Evolutionary conservation across 2,113 vertebrate genomes (phyloP).

Genomic region (Charadrius vociferus): DNA sequence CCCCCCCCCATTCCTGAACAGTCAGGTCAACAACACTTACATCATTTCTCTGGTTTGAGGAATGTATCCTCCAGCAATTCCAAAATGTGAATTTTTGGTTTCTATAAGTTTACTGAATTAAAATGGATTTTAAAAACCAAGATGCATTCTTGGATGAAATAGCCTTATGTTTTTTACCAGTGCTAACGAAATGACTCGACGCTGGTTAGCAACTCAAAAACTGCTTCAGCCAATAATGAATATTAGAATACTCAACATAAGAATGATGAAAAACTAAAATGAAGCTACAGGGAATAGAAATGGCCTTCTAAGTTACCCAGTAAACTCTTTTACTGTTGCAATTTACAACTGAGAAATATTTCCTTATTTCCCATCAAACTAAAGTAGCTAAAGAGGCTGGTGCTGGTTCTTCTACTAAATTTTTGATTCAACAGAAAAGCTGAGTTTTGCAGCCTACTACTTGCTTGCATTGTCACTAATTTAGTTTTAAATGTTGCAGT

Average conservation of each 20-base stretch:
- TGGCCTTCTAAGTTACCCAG: background rate
- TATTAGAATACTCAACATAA: background rate
- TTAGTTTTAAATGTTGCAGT: conserved; percentile 19
- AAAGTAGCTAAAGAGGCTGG: background rate
- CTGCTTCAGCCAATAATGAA: background rate
- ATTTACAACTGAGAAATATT: background rate
- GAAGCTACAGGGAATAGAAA: background rate
- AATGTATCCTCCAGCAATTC: background rate
- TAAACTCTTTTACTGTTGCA: background rate
- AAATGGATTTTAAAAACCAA: background rate
- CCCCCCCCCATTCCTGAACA: background rate
- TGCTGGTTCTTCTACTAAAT: background rate
- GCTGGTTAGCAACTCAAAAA: background rate
- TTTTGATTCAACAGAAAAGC: background rate
- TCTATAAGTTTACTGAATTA: background rate
- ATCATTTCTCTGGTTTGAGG: background rate
- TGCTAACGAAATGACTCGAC: background rate
- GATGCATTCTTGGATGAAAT: background rate
- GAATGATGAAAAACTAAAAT: background rate
- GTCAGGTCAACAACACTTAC: background rate
- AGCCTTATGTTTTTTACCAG: background rate
- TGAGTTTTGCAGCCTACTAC: background rate
- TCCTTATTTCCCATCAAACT: background rate
- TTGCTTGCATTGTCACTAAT: background rate
- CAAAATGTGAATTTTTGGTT: background rate